Conservation (phyloP, 2,888 invertebrate genomes). For the Drosophila siamana region DNA sequence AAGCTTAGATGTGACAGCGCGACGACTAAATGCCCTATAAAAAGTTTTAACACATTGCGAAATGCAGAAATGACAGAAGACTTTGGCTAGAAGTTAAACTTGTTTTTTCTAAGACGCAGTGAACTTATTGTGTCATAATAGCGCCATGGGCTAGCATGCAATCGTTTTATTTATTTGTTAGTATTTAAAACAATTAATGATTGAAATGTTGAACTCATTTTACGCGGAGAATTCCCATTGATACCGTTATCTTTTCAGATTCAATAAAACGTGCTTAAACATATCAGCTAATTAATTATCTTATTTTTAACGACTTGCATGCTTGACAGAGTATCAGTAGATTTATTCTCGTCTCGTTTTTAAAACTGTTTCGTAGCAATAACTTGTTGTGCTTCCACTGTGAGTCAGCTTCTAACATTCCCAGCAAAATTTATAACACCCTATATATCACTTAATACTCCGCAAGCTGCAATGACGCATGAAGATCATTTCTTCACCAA, state of each 20-base stretch:
- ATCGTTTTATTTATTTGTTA: too few species aligned
- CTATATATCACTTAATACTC: not conserved
- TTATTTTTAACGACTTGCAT: not conserved
- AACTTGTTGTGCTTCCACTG: not conserved
- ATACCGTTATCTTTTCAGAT: not conserved
- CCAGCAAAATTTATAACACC: not conserved
- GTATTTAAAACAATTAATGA: too few species aligned
- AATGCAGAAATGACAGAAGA: not conserved
- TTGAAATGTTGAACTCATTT: too few species aligned
- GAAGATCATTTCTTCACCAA: not conserved
- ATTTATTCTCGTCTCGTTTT: not conserved
- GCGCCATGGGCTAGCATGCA: too few species aligned
- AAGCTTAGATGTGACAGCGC: not conserved
- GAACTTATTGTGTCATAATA: too few species aligned
- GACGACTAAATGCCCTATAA: not conserved
- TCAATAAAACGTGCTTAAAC: too few species aligned
- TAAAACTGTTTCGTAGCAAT: not conserved
- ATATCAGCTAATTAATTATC: not conserved
- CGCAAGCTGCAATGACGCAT: not conserved
- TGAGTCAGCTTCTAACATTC: not conserved
- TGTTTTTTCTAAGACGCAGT: too few species aligned
- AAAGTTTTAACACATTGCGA: not conserved
- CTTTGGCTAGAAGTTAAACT: too few species aligned
- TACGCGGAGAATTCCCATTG: too few species aligned
- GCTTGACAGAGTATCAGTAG: not conserved